A percentile compares a stretch with the other conserved stretches of the same genome.
Conservation (phyloP, 1,140 invertebrate species). For the Lanistes nyassanus region DNA sequence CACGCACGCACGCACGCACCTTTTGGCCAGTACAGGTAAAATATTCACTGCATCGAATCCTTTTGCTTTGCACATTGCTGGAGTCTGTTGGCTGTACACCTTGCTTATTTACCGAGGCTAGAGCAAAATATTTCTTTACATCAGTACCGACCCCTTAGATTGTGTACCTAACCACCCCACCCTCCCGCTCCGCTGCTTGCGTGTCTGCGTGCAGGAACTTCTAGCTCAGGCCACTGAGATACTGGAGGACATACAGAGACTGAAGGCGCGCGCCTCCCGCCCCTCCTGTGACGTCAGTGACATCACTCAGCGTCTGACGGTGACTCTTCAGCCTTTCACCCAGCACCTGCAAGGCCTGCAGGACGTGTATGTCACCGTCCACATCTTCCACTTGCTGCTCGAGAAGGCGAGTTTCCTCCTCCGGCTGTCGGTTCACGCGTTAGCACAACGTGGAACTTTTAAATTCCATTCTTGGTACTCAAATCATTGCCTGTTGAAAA, state of each 20-base stretch:
- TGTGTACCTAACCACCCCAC: background rate
- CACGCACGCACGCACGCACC: no score
- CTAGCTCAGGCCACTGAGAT: conserved; percentile 32
- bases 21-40: no score
- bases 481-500: no score
- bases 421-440: no score
- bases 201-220: conserved; percentile 11
- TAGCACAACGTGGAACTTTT: no score
- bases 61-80: no score
- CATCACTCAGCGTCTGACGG: conserved; percentile 26
- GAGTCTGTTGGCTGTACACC: no score
- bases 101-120: no score
- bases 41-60: no score
- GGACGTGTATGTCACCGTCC: conserved; percentile 27
- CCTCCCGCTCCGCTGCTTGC: background rate
- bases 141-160: background rate
- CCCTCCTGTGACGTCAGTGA: conserved; percentile 19
- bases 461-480: no score
- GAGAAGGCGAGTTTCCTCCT: conserved; percentile 28
- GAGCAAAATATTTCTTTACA: no score
- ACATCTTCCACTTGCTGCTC: conserved; percentile 38
- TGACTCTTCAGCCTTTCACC: conserved; percentile 25
- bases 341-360: conserved; percentile 27
- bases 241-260: conserved; percentile 20
- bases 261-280: background rate